phyloP scores from a whole-genome alignment of 2,113 vertebrate genomes.

The Hemicordylus capensis region DNA sequence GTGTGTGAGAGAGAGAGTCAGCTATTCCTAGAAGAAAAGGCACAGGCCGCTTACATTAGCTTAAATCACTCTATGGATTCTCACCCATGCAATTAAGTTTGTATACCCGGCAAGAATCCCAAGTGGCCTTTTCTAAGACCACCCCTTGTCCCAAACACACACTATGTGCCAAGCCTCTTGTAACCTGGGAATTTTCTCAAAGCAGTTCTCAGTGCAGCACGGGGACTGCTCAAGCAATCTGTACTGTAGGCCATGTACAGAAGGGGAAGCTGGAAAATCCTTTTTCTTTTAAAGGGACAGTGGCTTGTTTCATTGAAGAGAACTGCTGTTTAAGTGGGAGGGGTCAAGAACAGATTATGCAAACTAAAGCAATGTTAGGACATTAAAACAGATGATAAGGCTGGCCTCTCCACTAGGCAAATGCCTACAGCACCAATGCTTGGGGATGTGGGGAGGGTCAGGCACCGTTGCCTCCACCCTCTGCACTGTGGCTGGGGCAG shows the following conservation, averaged over 20 bases:
- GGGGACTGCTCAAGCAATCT: background rate
- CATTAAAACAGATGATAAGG: too few relatives aligned
- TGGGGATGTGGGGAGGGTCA: too few relatives aligned
- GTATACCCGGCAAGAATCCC: background rate
- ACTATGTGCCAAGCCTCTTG: background rate
- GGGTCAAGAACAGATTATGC: too few relatives aligned
- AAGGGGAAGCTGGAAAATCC: too few relatives aligned
- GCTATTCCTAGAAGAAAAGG: background rate
- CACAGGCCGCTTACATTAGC: background rate
- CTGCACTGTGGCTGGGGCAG: too few relatives aligned
- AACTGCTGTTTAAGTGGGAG: slow-evolving; percentile 23
- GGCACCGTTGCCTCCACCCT: too few relatives aligned
- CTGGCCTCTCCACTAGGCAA: too few relatives aligned
- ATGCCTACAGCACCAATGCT: too few relatives aligned
- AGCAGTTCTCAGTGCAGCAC: background rate
- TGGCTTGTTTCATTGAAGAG: background rate
- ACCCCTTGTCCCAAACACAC: background rate
- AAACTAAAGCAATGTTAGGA: too few relatives aligned
- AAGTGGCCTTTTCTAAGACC: background rate
- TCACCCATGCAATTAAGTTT: background rate
- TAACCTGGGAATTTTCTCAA: background rate
- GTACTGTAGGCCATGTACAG: background rate
- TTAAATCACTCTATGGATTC: background rate
- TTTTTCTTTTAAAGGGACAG: background rate
- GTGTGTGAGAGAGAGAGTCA: too few relatives aligned